Evolutionary conservation across 2,113 vertebrate genomes (phyloP), one percentile per base, ranked within the genome.

Genomic region (Gopherus evgoodei): DNA sequence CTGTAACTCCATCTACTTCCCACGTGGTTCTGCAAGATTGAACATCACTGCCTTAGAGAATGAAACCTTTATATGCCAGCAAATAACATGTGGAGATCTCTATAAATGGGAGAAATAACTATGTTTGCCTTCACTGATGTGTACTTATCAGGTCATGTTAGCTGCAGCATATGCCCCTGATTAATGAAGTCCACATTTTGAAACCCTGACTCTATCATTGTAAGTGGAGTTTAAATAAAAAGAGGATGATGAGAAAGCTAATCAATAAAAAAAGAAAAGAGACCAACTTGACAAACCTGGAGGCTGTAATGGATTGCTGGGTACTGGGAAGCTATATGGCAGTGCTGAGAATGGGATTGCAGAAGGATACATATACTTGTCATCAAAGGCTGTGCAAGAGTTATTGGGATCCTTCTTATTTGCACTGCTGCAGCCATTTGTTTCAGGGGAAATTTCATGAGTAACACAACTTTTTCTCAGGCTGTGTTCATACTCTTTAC

Each of bases 351-450:
- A 98, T 14, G 98, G 96, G 50, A 97, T 94, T 72, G 98, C 97
- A 47, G 98, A 96, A 8, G 98, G 98, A 91, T 98, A 98, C 93
- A 98, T 96, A 84, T 98, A 99, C 84, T 99, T 99, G 81, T 99
- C 99, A 75, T 98, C 98, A 91, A 99, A 98, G 57, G 97, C 96
- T 65, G 98, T 97, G 91, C 98, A 99, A 6, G 97, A 96, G 76
- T 91, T 98, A 59, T 97, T 97, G 5, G 98, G 90, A 91, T 98
- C 97, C 97, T 99, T 99, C 81, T 99, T 98, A 11, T 97, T 98
- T 49, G 94, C 83, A 13, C 97, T 75, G 78, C 97, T 97, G 97
- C 97, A 97, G 83, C 96, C 98, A 93, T 98, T 95, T 62, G 86
- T 96, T 79, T 99, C 99, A 27, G 97, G 27, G 54, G 97, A 97